Conservation (phyloP, 2,888 invertebrate species). For the Nasonia oneida region DNA sequence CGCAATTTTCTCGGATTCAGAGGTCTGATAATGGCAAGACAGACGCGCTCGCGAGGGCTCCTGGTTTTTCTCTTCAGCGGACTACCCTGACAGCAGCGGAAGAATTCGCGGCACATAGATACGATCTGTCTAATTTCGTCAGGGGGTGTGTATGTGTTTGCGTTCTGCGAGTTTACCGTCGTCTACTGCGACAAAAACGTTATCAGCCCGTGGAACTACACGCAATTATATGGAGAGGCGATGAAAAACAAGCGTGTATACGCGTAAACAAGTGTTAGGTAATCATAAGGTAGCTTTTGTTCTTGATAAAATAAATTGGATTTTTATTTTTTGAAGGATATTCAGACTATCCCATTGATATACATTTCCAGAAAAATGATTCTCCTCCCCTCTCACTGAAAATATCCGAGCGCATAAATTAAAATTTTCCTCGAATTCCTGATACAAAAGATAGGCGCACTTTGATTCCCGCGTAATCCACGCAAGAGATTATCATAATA, state of each 20-base stretch:
- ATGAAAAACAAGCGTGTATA: not conserved
- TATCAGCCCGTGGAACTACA: not conserved
- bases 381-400: no score
- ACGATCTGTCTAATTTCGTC: conserved; percentile 37
- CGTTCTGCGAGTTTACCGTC: not conserved
- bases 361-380: no score
- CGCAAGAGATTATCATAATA: not conserved
- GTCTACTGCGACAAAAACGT: not conserved
- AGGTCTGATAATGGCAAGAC: conserved; percentile 39
- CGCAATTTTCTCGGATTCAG: conserved; percentile 51
- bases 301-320: no score
- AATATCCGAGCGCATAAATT: no score
- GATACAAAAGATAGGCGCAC: not conserved
- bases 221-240: not conserved
- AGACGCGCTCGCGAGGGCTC: not conserved
- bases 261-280: not conserved
- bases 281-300: no score
- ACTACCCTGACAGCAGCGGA: not conserved
- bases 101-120: conserved; percentile 21
- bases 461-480: not conserved
- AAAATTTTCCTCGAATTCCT: not conserved
- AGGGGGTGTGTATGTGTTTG: not conserved
- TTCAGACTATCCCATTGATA: no score
- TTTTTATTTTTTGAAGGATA: no score
- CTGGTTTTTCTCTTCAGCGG: not conserved